Percentiles rank a stretch among this genome's conserved stretches.
Evolutionary conservation across 1,140 invertebrate genomes (phyloP).

Genomic region (Aporrectodea caliginosa): DNA sequence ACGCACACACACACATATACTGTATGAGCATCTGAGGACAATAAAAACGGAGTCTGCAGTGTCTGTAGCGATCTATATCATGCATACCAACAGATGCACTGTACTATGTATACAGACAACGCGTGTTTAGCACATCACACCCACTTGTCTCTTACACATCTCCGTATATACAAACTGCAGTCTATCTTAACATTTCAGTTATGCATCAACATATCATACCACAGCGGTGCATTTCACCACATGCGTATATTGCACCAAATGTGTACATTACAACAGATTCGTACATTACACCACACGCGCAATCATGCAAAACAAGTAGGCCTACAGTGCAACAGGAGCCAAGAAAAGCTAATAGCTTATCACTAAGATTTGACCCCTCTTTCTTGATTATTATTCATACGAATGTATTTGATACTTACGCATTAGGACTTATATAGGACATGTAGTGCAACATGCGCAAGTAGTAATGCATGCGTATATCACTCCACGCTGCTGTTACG

Average conservation of each 20-base stretch:
- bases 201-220: no score
- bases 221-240: no score
- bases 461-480: no score
- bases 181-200: no score
- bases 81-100: not conserved
- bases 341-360: no score
- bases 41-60: not conserved
- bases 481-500: no score
- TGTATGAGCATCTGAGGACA: not conserved
- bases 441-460: no score
- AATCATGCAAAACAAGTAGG: not conserved
- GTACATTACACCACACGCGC: not conserved
- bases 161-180: not conserved
- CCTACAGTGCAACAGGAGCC: no score
- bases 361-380: no score
- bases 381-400: no score
- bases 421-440: no score
- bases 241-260: not conserved
- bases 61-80: not conserved
- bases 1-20: not conserved
- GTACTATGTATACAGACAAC: not conserved
- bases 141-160: not conserved
- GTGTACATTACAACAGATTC: not conserved
- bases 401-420: no score
- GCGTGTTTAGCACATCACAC: not conserved